phyloP scores from a whole-genome alignment of 2,113 vertebrate species.

The Formicarius rufipectus region DNA sequence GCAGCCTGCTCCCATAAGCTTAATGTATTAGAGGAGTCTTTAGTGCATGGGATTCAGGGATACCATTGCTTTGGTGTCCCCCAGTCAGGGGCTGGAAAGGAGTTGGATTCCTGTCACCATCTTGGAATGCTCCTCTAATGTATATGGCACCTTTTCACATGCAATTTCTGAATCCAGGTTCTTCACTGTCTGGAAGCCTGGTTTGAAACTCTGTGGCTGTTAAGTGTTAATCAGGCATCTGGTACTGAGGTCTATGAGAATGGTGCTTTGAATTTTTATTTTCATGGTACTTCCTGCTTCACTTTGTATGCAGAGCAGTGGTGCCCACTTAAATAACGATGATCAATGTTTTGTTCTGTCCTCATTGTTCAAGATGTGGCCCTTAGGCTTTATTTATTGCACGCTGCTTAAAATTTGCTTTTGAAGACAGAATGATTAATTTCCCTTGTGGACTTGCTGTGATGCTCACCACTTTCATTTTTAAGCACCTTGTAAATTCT shows the following conservation, averaged over 20 bases:
- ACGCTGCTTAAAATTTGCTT: conserved; percentile 57
- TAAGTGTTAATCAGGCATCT: not conserved
- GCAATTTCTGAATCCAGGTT: accelerated
- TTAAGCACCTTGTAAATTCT: conserved; percentile 55
- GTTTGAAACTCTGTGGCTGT: not conserved
- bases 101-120: not conserved
- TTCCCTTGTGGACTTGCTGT: conserved; percentile 45
- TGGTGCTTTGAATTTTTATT: conserved; percentile 34
- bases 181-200: not conserved
- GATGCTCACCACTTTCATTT: conserved; percentile 51
- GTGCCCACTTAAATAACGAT: conserved; percentile 52
- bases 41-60: not conserved
- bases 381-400: conserved; percentile 67
- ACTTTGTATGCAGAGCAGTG: conserved; percentile 35
- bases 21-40: not conserved
- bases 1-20: not conserved
- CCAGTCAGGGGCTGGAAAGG: not conserved
- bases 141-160: not conserved
- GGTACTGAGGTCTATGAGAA: not conserved
- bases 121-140: not conserved
- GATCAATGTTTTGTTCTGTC: conserved; percentile 67
- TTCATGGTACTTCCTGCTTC: conserved; percentile 3
- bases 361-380: conserved; percentile 62
- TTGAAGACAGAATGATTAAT: conserved; percentile 66
- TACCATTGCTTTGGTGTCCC: not conserved